Evolutionary conservation across 2,888 invertebrate species (phyloP), one percentile per base, ranked within the genome.

Genomic region (Campopleginae sp.): DNA sequence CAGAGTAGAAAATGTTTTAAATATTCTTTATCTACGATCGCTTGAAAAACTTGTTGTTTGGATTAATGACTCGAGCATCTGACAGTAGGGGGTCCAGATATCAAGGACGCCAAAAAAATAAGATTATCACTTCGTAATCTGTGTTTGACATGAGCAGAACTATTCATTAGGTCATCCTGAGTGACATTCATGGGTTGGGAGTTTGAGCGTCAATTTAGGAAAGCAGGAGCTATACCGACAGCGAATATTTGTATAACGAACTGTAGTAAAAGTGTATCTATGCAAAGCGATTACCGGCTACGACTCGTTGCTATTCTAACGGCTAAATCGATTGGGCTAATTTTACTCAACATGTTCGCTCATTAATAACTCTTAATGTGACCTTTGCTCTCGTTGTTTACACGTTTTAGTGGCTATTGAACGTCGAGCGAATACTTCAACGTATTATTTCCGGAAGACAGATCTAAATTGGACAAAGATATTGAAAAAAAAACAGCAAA

Each of bases 161-260:
- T 17, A 71, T n/a, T 23, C 63, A 58, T 70, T 7, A 51, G 51
- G 8, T 51, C 27, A 72, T 27, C 38, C 44, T 7, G 70, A 70
- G 48, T n/a, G 46, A 61, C 63, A 46, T 38, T 4, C 31, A 46
- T n/a, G 48, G 17, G 31, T 48, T 8, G n/a, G 8, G 44, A 48
- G 31, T 17, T 48, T 33, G 12, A 44, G 54, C 65, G 38, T 72
- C 51, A 27, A 51, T 84, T 84, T 84, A 48, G 54, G 58, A 77
- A 44, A 44, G 19, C 19, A 48, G 74, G 65, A 63, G 75, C 46
- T 58, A 19, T 31, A 31, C 14, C 23, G 31, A 17, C 48, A 54
- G 44, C 65, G 80, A 63, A 84, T 86, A 80, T 84, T 87, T 82
- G 58, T 75, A 58, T 65, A 46, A 54, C 54, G 85, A 72, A 70